Base-by-base conservation (phyloP, 2,888 invertebrate species). In the Cremastobaeus sp. region DNA sequence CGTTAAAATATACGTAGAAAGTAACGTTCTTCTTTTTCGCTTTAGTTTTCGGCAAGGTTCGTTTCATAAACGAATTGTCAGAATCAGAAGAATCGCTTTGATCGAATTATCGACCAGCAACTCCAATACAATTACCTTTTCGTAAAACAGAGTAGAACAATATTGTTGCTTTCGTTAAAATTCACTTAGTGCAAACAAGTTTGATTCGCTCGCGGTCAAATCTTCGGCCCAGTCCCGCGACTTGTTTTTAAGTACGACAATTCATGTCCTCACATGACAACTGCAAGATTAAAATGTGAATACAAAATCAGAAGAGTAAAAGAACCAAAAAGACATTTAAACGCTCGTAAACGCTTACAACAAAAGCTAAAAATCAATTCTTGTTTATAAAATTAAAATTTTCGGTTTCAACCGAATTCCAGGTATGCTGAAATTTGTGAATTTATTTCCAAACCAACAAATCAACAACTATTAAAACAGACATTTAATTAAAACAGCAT, bases 11-110 rank as follows among this genome's bases (percentile, higher is more conserved):
- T 66, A 74, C 70, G 47, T 78, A 78, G 37, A 64, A 78, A 68
- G 72, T 77, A 74, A 78, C 69, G 75, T 81, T 80, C 74, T 77
- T 78, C 78, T 78, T 80, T 78, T 77, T 78, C 81, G 78, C 78
- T 76, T 82, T 81, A 82, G 78, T 81, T 81, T 81, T 82, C 76
- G 86, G 83, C 85, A 84, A 85, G 83, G 83, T 81, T 78, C 78
- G 79, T 81, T 81, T 79, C 62, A 69, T 78, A 72, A 82, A 80
- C 79, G 81, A 77, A 83, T 78, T 81, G 81, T 78, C 20, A 37
- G 76, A 82, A 79, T 82, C 77, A 78, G 78, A 82, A 80, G 78
- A 78, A 78, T 72, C 11, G 32, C 12, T 71, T 65, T 48, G 41
- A 62, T 59, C 74, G 74, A 55, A 65, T 20, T 20, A n/a, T 25